Evolutionary conservation across 2,113 vertebrate species (phyloP), one percentile per base, ranked within the genome.

Genomic region (Pomatorhinus ruficollis): DNA sequence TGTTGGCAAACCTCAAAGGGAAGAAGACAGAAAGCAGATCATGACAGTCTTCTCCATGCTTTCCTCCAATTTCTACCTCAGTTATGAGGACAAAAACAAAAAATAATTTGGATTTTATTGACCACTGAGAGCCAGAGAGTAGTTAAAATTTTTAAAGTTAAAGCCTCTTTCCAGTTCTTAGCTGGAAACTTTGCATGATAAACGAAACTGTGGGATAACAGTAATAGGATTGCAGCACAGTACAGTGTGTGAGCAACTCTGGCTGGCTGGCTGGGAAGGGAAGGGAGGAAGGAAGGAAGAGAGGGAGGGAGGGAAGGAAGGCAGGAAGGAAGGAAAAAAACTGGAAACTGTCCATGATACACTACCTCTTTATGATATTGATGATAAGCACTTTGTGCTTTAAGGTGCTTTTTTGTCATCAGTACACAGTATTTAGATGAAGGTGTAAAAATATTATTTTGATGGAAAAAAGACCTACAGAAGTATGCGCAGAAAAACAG

Each of bases 201-300:
- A 54, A 23, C 23, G 9, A 59, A 76, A 63, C 15, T 37, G 50
- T 70, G 71, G 30, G 24, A 10, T 79, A 40, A 27, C 16, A 49
- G 15, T 27, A 53, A 27, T 12, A 44, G 30, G 37, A 24, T 14
- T 78, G 44, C 53, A 53, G n/a, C 30, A 28, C 33, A 5, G 13
- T 54, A 15, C 28, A 18, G 27, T 39, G 12, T 60, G 23, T 0
- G 0, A 57, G 24, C 3, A 1, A 37, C 13, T 24, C 45, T 61
- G 12, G 14, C 40, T 78, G 61, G 4, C 86, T 66, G 69, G n/a
- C n/a, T n/a, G n/a, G n/a, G n/a, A n/a, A n/a, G n/a, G n/a, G n/a
- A n/a, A n/a, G n/a, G n/a, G n/a, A n/a, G 53, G 23, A 57, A 22
- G 25, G 23, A 65, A 56, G 31, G 18, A 82, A 64, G n/a, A n/a